Evolutionary conservation across 2,888 invertebrate genomes (phyloP).

Genomic region (Listrodromus nycthemerus): DNA sequence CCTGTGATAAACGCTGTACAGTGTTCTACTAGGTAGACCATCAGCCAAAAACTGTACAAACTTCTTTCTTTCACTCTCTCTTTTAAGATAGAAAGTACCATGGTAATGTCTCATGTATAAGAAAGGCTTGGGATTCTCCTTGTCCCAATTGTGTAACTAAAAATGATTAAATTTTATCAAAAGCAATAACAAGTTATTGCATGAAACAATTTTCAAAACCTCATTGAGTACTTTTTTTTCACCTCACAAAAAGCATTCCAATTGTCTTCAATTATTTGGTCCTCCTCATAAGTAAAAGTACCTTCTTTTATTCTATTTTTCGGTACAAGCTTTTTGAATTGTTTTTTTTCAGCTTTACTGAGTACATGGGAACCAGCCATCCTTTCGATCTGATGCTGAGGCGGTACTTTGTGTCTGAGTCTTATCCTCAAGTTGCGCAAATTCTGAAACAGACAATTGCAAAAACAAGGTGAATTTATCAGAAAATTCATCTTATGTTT

Average conservation of each 20-base stretch:
- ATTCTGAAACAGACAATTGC: constrained; percentile 61
- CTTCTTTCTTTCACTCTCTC: constrained; percentile 71
- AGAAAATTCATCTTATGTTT: background rate
- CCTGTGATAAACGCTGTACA: constrained; percentile 81
- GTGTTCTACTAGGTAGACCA: constrained; percentile 76
- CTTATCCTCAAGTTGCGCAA: constrained; percentile 63
- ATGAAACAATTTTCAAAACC: background rate
- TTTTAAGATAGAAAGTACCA: constrained; percentile 67
- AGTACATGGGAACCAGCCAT: constrained; percentile 72
- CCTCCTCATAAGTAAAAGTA: constrained; percentile 69
- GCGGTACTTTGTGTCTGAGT: constrained; percentile 70
- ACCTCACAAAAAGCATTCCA: constrained; percentile 78
- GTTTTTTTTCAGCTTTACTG: constrained; percentile 62
- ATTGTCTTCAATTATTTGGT: constrained; percentile 71
- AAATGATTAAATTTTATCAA: constrained; percentile 15
- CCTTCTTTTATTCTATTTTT: constrained; percentile 69
- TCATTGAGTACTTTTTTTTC: background rate
- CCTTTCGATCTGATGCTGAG: constrained; percentile 74
- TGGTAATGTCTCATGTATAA: constrained; percentile 69
- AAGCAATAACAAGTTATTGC: background rate
- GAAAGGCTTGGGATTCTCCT: constrained; percentile 73
- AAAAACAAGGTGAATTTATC: background rate
- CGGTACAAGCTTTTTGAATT: constrained; percentile 62
- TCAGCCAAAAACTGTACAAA: constrained; percentile 81
- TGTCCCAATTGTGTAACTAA: constrained; percentile 78